A percentile compares a stretch with the other conserved stretches of the same genome.
Evolutionary conservation across 1,140 invertebrate genomes (phyloP).

Genomic region (Argopecten irradians): DNA sequence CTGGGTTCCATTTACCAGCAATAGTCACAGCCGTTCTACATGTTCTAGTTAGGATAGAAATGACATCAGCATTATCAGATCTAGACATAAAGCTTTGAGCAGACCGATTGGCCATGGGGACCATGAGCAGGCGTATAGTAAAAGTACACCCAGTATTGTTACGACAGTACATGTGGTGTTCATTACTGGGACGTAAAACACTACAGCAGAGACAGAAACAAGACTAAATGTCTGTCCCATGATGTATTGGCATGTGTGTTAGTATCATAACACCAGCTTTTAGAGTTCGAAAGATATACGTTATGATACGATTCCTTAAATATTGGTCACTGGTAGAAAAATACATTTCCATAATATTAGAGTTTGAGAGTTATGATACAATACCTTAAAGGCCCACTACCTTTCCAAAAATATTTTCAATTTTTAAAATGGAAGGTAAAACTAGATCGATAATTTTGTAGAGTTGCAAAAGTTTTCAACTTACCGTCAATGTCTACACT

Average conservation of each 20-base stretch:
- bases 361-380: too few species aligned
- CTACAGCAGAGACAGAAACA: background rate
- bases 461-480: too few species aligned
- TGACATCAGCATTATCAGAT: background rate
- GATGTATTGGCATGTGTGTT: background rate
- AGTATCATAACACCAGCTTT: too few species aligned
- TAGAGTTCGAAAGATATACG: too few species aligned
- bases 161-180: background rate
- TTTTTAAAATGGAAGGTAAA: too few species aligned
- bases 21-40: background rate
- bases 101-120: background rate
- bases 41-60: background rate
- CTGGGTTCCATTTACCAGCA: background rate
- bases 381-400: too few species aligned
- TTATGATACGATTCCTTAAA: too few species aligned
- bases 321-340: too few species aligned
- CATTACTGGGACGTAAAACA: background rate
- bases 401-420: too few species aligned
- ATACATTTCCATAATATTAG: too few species aligned
- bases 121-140: background rate
- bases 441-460: too few species aligned
- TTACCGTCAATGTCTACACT: too few species aligned
- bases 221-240: background rate
- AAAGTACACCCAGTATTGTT: conserved; percentile 2
- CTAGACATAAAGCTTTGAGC: background rate